Evolutionary conservation across 2,888 invertebrate species (phyloP).

Genomic region (Lithodes maja): DNA sequence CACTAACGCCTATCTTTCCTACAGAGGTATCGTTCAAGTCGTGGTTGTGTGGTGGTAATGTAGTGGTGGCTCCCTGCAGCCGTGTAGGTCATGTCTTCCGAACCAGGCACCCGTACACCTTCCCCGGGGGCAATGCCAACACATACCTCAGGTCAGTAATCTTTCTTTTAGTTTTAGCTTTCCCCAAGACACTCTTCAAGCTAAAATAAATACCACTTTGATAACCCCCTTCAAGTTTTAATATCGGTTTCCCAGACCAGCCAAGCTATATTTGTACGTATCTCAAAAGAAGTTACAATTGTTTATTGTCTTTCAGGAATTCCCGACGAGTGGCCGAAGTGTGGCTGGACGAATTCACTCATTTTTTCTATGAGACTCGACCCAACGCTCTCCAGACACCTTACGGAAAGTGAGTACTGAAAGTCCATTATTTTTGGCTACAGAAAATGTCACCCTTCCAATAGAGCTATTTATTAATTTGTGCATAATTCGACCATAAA

Average conservation of each 20-base stretch:
- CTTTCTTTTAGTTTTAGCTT: too few relatives aligned
- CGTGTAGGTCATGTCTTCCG: constrained; percentile 76
- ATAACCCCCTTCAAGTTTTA: background rate
- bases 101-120: constrained; percentile 73
- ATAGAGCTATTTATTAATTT: too few relatives aligned
- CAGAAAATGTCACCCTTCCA: too few relatives aligned
- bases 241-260: too few relatives aligned
- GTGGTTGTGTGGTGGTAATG: constrained; percentile 76
- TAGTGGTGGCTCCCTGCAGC: constrained; percentile 76
- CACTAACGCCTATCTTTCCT: background rate
- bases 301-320: constrained; percentile 73
- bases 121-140: constrained; percentile 73
- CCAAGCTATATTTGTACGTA: too few relatives aligned
- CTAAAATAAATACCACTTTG: background rate
- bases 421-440: too few relatives aligned
- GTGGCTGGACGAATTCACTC: constrained; percentile 76
- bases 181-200: too few relatives aligned
- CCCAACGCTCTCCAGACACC: constrained; percentile 73
- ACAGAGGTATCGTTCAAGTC: constrained; percentile 73
- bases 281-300: background rate
- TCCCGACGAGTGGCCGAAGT: constrained; percentile 76
- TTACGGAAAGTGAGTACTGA: constrained; percentile 68
- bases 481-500: too few relatives aligned
- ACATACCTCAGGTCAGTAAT: constrained; percentile 74
- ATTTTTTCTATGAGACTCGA: constrained; percentile 75